Percentiles rank a stretch among this genome's conserved stretches.
These are phyloP conservation scores for Danaus melanippus DNA, from an alignment of 1,140 invertebrate genomes.

Conservation along the genomic window DNA sequence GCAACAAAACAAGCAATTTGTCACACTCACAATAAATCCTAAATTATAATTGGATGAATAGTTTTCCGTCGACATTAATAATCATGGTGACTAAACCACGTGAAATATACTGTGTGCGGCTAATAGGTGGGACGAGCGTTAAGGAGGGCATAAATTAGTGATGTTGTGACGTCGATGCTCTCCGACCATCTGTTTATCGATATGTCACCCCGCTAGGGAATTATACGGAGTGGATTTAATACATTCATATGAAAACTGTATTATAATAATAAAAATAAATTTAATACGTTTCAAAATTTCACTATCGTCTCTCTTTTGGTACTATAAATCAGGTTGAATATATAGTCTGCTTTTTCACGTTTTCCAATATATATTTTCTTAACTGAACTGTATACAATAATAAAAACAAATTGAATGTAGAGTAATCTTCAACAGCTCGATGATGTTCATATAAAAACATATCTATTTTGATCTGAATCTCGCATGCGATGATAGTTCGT, in stretches of 20 bases:
- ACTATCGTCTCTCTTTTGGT: too few species aligned
- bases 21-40: conserved; percentile 6
- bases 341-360: too few species aligned
- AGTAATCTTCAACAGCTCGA: conserved; percentile 27
- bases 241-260: background rate
- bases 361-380: too few species aligned
- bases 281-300: too few species aligned
- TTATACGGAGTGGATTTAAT: conserved; percentile 36
- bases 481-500: conserved; percentile 56
- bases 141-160: conserved; percentile 68
- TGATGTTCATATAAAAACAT: conserved; percentile 22
- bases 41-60: conserved; percentile 6
- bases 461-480: conserved; percentile 50
- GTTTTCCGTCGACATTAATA: conserved; percentile 9
- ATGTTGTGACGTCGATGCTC: conserved; percentile 56
- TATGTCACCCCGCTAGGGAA: conserved; percentile 55
- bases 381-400: too few species aligned
- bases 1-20: conserved; percentile 4
- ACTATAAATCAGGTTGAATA: too few species aligned
- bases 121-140: conserved; percentile 67
- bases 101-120: conserved; percentile 62
- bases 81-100: conserved; percentile 36
- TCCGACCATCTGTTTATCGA: conserved; percentile 64
- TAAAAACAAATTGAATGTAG: too few species aligned
- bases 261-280: background rate